Conservation (phyloP, 2,888 invertebrate genomes). For the Trichacis sp. region DNA sequence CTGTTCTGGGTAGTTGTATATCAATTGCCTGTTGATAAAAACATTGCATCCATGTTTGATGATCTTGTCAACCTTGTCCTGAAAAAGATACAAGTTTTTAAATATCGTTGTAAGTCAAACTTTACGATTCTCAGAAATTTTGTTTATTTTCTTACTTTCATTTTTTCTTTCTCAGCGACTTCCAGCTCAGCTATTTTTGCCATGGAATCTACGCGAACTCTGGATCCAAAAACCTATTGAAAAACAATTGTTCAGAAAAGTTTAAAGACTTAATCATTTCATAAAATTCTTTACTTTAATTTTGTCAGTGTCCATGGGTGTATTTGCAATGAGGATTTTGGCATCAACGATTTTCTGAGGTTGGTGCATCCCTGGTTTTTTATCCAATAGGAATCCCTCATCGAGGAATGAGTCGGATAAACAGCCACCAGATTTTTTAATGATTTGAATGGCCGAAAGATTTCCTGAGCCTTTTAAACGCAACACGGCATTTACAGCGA, state of each 20-base stretch:
- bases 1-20: constrained; percentile 99
- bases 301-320: constrained; percentile 99
- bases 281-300: constrained; percentile 77
- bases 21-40: constrained; percentile 97
- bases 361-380: constrained; percentile 97
- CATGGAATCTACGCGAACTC: constrained; percentile 92
- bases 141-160: constrained; percentile 75
- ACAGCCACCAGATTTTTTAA: constrained; percentile 95
- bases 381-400: constrained; percentile 94
- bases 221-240: constrained; percentile 90
- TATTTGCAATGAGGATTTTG: constrained; percentile 97
- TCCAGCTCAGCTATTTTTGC: constrained; percentile 97
- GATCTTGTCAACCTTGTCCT: constrained; percentile 96
- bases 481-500: constrained; percentile 95
- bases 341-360: constrained; percentile 96
- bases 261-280: too few relatives aligned
- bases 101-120: not conserved
- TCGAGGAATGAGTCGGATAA: constrained; percentile 96
- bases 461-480: constrained; percentile 96
- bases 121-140: not conserved
- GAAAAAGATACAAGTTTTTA: not conserved
- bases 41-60: constrained; percentile 95
- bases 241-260: too few relatives aligned
- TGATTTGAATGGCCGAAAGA: constrained; percentile 95
- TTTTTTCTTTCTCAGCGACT: constrained; percentile 98